A percentile compares a stretch with the other conserved stretches of the same genome.
phyloP scores from a whole-genome alignment of 1,140 invertebrate species.

The Cotesia typhae region DNA sequence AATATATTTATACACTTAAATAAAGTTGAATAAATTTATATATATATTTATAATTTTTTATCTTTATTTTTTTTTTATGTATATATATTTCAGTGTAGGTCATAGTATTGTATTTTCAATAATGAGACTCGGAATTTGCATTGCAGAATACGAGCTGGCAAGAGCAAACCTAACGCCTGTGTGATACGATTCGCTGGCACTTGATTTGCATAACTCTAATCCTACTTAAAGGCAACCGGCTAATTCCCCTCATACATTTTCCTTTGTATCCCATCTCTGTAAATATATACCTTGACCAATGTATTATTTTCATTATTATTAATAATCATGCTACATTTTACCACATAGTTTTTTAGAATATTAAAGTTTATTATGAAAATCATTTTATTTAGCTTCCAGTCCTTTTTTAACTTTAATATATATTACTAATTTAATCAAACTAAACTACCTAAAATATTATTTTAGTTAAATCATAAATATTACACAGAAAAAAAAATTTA shows the following conservation, averaged over 20 bases:
- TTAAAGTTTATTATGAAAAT: too few species aligned
- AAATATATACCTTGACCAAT: slow-evolving; percentile 35
- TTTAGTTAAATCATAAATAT: too few species aligned
- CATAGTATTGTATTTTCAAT: slow-evolving; percentile 2
- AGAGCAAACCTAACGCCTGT: slow-evolving; percentile 34
- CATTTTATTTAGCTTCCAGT: too few species aligned
- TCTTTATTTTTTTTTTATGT: background rate
- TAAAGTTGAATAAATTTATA: slow-evolving; percentile 1
- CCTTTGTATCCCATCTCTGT: slow-evolving; percentile 41
- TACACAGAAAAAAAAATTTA: too few species aligned
- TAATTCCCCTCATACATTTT: slow-evolving; percentile 52
- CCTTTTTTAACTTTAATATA: too few species aligned
- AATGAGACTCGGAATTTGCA: background rate
- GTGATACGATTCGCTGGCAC: slow-evolving; percentile 47
- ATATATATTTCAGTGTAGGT: slow-evolving; percentile 1
- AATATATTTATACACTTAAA: background rate
- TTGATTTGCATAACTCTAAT: slow-evolving; percentile 63
- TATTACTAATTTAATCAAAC: too few species aligned
- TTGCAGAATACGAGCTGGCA: slow-evolving; percentile 27
- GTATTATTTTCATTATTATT: too few species aligned
- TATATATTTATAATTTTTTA: background rate
- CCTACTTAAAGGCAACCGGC: slow-evolving; percentile 53
- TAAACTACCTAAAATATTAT: too few species aligned
- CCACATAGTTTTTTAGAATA: too few species aligned
- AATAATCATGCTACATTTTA: too few species aligned